phyloP scores from a whole-genome alignment of 2,113 vertebrate genomes.

The Alces alces region DNA sequence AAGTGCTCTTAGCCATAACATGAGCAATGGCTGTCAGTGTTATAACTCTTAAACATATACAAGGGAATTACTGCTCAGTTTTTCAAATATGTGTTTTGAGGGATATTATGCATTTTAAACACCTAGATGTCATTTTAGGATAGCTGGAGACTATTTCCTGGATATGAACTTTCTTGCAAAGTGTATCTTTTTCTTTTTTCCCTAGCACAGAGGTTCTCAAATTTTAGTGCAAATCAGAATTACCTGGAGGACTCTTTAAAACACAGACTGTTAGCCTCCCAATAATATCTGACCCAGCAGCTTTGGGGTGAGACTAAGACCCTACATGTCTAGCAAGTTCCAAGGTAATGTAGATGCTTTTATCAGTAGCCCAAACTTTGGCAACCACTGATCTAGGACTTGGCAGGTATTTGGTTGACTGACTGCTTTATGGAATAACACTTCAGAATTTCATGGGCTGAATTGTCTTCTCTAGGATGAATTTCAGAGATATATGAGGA shows the following conservation, averaged over 20 bases:
- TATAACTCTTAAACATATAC: not conserved
- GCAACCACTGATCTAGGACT: not conserved
- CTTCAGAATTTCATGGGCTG: not conserved
- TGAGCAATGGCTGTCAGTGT: not conserved
- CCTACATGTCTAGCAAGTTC: not conserved
- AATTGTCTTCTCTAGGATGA: conserved; percentile 73
- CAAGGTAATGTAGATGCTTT: not conserved
- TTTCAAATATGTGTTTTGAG: not conserved
- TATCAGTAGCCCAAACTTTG: not conserved
- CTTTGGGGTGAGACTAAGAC: not conserved
- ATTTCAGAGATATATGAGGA: conserved; percentile 72
- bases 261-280: not conserved
- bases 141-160: not conserved
- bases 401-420: not conserved
- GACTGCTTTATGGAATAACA: not conserved
- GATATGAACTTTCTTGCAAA: not conserved
- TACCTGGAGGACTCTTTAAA: not conserved
- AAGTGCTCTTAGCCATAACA: not conserved
- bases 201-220: not conserved
- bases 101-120: not conserved
- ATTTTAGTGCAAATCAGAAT: not conserved
- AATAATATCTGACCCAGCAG: not conserved
- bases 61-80: not conserved
- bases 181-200: not conserved
- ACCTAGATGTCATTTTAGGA: not conserved